Evolutionary conservation across 2,797 vertebrate genomes (phyloP).

Genomic region (Lithobates pipiens): DNA sequence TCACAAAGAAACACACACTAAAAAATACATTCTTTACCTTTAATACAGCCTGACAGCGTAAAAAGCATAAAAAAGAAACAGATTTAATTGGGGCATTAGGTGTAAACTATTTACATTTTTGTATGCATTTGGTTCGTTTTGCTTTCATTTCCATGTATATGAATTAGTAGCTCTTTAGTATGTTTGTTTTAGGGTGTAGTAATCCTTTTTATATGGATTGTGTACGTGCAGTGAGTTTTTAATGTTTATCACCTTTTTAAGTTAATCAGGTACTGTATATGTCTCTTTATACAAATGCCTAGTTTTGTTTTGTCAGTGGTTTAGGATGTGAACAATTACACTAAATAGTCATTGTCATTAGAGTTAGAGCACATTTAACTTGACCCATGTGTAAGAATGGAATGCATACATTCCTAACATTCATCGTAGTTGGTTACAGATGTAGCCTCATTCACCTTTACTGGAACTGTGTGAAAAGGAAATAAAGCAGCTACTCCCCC

Average conservation of each 20-base stretch:
- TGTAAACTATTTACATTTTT: no score
- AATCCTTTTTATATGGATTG: neutral
- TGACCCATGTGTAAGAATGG: slow-evolving; percentile 46
- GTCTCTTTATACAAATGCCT: neutral
- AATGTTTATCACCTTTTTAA: no score
- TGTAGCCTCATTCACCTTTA: slow-evolving; percentile 59
- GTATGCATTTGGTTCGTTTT: no score
- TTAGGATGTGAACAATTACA: neutral
- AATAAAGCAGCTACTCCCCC: slow-evolving; percentile 44
- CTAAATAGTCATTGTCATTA: slow-evolving; percentile 48
- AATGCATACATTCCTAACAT: slow-evolving; percentile 39
- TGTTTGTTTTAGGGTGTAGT: neutral
- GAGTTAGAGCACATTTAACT: slow-evolving; percentile 36
- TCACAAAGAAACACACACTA: no score
- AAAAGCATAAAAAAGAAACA: no score
- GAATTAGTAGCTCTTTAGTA: no score
- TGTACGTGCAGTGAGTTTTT: neutral
- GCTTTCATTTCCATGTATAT: no score
- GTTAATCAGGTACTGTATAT: neutral
- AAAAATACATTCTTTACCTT: no score
- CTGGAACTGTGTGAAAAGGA: slow-evolving; percentile 48
- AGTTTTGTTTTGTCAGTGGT: slow-evolving; percentile 11
- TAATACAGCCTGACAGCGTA: no score
- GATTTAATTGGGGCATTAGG: no score
- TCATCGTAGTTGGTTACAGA: slow-evolving; percentile 56